Evolutionary conservation across 1,140 invertebrate species (phyloP).

Genomic region (Trialeurodes vaporariorum): DNA sequence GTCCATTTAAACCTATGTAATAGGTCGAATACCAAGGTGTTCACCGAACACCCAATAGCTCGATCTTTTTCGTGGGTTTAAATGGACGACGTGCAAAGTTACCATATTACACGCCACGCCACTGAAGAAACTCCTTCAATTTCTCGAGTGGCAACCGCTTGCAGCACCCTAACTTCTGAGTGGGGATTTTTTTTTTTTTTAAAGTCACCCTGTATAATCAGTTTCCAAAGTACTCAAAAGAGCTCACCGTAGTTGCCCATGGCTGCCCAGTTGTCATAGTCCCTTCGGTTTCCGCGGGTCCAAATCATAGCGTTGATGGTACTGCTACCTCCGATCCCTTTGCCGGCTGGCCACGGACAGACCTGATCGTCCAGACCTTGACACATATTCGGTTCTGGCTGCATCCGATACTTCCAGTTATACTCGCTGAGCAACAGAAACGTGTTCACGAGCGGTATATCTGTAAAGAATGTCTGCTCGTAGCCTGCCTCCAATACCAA

Average conservation of each 20-base stretch:
- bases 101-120: no score
- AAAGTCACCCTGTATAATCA: no score
- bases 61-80: no score
- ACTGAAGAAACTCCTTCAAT: no score
- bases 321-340: conserved; percentile 49
- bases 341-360: conserved; percentile 29
- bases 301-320: conserved; percentile 51
- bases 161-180: no score
- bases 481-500: conserved; percentile 47
- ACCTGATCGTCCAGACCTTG: conserved; percentile 34
- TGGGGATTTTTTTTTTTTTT: no score
- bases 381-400: conserved; percentile 41
- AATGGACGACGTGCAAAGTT: no score
- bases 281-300: conserved; percentile 42
- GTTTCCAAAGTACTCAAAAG: no score
- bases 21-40: no score
- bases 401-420: conserved; percentile 51
- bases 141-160: no score
- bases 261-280: conserved; percentile 45
- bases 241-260: conserved; percentile 40
- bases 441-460: conserved; percentile 11
- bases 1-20: no score
- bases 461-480: conserved; percentile 41
- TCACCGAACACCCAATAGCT: no score
- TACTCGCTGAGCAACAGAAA: conserved; percentile 16